Percentiles rank a stretch among this genome's conserved stretches.
phyloP scores from a whole-genome alignment of 2,113 vertebrate genomes.

The Etia nguti region DNA sequence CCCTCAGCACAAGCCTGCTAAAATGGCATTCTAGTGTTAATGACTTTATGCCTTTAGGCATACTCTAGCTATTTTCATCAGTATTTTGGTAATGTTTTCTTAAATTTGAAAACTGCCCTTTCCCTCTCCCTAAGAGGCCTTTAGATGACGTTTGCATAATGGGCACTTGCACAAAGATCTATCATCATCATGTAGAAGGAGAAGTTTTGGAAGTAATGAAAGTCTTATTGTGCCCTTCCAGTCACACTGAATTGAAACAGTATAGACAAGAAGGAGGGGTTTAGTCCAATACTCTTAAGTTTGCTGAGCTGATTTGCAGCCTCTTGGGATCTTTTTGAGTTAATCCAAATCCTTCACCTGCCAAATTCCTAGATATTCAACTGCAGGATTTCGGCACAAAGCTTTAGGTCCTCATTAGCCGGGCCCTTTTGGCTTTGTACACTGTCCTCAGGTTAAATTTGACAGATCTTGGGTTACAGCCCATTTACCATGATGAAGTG shows the following conservation, averaged over 20 bases:
- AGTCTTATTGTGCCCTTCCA: background rate
- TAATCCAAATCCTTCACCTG: background rate
- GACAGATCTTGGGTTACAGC: constrained; percentile 1
- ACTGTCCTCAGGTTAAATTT: background rate
- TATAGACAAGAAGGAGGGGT: background rate
- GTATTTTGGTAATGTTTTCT: background rate
- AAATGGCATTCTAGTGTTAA: background rate
- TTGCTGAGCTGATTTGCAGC: background rate
- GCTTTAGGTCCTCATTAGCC: background rate
- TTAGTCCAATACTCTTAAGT: background rate
- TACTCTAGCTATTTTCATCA: background rate
- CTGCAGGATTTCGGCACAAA: background rate
- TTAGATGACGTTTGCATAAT: background rate
- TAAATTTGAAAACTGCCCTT: background rate
- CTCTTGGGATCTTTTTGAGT: background rate
- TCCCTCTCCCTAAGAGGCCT: background rate
- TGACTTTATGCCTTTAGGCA: background rate
- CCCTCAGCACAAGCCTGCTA: background rate
- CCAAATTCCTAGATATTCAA: background rate
- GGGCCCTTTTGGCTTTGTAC: background rate
- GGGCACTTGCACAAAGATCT: background rate
- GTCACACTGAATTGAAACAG: background rate
- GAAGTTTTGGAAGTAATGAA: background rate
- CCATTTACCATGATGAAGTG: background rate
- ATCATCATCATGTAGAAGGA: background rate